Evolutionary conservation across 2,888 invertebrate species (phyloP), one percentile per base, ranked within the genome.

Genomic region (Eutolmus rufibarbis): DNA sequence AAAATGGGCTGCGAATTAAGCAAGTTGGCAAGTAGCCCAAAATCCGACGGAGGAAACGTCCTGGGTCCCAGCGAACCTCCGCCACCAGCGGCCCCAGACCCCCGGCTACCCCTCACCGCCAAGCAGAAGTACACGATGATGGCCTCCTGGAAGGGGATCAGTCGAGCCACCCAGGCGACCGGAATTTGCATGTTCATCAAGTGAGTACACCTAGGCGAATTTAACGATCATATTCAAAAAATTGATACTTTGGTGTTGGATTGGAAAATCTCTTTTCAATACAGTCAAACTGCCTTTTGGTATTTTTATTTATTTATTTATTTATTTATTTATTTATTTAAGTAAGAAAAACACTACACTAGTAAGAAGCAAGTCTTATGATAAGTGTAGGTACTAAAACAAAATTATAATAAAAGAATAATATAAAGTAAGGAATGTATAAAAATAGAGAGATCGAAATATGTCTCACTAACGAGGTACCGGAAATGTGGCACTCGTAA

Each of bases 111-210:
- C 0, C 94, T 97, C 88, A 97, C 96, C 0, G 97, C 96, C 28
- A 95, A 96, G 91, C 97, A 98, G 94, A 97, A 96, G 93, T 98
- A 97, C 93, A 96, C 95, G 90, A 96, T 98, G 94, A 94, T 96
- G 89, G 97, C 97, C 1, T 97, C 97, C 14, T 98, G 98, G 98
- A 97, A 97, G 91, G 97, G 97, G 40, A 97, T 98, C 90, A 95
- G 96, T 89, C 94, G 97, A 89, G 97, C 97, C 16, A 96, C 97
- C 95, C 96, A 97, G 92, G 95, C 96, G 87, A 97, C 97, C 77
- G 97, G 97, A 84, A 95, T 97, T 90, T 95, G 95, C 93, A 98
- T 98, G 97, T 97, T 98, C 93, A 94, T 97, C 92, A 97, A 96
- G 97, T 97, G 93, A 95, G 97, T 95, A 89, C 19, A 14, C 16